phyloP scores from a whole-genome alignment of 2,797 vertebrate species.

The Microcaecilia unicolor region DNA sequence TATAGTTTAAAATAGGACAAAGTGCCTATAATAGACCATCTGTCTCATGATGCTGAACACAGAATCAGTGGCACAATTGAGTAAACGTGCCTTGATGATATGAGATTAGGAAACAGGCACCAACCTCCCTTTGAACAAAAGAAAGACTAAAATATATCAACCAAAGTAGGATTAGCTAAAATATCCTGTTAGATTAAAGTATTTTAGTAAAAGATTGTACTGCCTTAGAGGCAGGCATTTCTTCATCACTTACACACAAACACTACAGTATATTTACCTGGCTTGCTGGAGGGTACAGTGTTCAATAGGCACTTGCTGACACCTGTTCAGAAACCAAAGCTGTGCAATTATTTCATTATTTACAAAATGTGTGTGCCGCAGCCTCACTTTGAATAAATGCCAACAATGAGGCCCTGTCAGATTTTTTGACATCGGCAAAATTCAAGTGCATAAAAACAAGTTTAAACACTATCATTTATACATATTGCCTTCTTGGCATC shows the following conservation, averaged over 20 bases:
- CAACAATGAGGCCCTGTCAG: conserved; percentile 43
- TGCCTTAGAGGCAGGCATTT: rapidly evolving
- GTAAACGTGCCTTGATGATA: neutral
- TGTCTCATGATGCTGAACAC: neutral
- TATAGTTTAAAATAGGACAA: neutral
- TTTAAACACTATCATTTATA: conserved; percentile 56
- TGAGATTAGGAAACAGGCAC: neutral
- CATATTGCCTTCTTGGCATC: conserved; percentile 56
- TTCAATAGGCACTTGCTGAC: conserved; percentile 23
- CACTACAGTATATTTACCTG: conserved; percentile 2
- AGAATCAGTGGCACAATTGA: neutral
- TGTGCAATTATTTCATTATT: conserved; percentile 40
- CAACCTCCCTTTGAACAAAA: conserved; percentile 3
- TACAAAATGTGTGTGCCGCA: conserved; percentile 25
- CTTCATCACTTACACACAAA: neutral
- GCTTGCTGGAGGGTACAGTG: conserved; percentile 2
- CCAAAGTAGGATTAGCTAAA: neutral
- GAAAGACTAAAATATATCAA: neutral
- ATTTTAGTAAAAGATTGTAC: neutral
- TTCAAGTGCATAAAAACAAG: conserved; percentile 56
- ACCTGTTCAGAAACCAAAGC: conserved; percentile 20
- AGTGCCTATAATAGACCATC: neutral
- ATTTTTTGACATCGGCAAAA: conserved; percentile 48
- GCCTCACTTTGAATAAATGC: conserved; percentile 33
- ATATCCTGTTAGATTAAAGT: neutral